Base-by-base conservation (phyloP, 1,140 invertebrate species). In the Trichoplusia ni region DNA sequence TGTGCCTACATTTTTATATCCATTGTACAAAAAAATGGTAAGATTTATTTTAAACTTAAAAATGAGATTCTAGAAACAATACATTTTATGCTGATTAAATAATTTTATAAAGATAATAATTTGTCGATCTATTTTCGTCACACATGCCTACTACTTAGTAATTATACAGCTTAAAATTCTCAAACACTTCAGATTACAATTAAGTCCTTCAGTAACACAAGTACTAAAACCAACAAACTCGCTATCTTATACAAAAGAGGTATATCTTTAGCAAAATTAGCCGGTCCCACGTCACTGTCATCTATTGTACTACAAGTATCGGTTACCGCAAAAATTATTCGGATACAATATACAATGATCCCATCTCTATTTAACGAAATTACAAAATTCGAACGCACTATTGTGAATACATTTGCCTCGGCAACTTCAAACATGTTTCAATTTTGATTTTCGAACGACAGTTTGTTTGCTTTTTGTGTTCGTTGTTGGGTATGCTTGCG, bases 291-390 rank as follows among this genome's bases (percentile, higher is more conserved):
- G 35, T 84, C 83, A 84, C 68, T 77, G 82, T 81, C 82, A 75
- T 0, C 75, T 37, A 81, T 86, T 88, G 79, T 88, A 27, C 46
- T 4, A 37, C 66, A 69, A 78, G 79, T 86, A 86, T 89, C 84
- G 75, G 56, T 85, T 86, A 86, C 86, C 86, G 75, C 86, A 89
- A 66, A 84, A 87, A 83, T 84, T 85, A 85, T 81, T 78, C 71
- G 69, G 54, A 40, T 27, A 49, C 71, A n/a, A n/a, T n/a, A n/a
- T n/a, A 62, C 81, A 85, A 86, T 79, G 68, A 67, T 56, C 60
- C 61, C 66, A 79, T 81, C 77, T 83, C 82, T 79, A 82, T 86
- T 89, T 85, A 89, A 89, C 76, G 65, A 84, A 82, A 86, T 89
- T 84, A 89, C 76, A 67, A n/a, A 74, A 75, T 79, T 82, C 75